A percentile compares a stretch with the other conserved stretches of the same genome.
Conservation (phyloP, 2,797 vertebrate genomes). For the Pogoniulus pusillus region DNA sequence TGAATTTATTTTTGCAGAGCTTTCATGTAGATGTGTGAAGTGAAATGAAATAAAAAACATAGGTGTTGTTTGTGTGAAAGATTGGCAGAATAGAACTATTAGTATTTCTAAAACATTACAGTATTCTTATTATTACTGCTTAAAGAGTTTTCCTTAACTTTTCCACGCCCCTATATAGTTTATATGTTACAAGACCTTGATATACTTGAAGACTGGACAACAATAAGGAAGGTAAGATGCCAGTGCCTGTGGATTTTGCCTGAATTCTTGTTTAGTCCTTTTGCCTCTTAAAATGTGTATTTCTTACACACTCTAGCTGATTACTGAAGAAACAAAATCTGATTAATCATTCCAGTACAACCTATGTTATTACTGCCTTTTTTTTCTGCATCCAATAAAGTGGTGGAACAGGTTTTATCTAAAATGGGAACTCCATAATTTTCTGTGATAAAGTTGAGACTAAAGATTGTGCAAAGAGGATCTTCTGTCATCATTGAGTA, state of each 20-base stretch:
- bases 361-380: not conserved
- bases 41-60: not conserved
- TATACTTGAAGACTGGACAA: slow-evolving; percentile 98
- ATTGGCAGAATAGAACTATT: not conserved
- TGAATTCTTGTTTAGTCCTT: not conserved
- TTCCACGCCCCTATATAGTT: slow-evolving; percentile 94
- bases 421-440: not conserved
- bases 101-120: not conserved
- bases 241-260: not conserved
- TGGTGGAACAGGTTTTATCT: not conserved
- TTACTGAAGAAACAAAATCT: too few relatives aligned
- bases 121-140: not conserved
- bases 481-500: not conserved
- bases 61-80: not conserved
- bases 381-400: not conserved
- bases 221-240: slow-evolving; percentile 91
- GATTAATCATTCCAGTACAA: not conserved
- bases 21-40: not conserved
- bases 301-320: too few relatives aligned
- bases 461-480: not conserved
- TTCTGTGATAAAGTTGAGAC: not conserved
- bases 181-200: slow-evolving; percentile 99
- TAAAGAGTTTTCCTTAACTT: slow-evolving; percentile 76
- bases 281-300: not conserved
- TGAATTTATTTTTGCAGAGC: not conserved